A percentile compares a stretch with the other conserved stretches of the same genome.
These are phyloP conservation scores for Puma concolor DNA, from an alignment of 2,113 vertebrate species.

Conservation along the genomic window DNA sequence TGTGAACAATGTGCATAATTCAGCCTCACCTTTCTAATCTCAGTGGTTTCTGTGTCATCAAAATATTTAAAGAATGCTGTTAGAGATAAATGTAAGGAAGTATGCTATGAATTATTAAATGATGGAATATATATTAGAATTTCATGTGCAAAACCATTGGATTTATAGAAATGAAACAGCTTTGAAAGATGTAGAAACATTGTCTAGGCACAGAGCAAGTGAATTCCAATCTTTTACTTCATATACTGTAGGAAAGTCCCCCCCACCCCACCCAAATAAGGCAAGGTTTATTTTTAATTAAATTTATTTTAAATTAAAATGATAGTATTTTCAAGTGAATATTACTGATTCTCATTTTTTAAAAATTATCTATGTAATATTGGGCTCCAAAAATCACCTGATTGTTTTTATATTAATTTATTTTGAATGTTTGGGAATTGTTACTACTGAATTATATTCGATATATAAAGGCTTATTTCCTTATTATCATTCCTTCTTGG, in stretches of 20 bases:
- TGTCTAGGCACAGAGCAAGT: background rate
- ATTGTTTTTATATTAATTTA: slow-evolving; percentile 34
- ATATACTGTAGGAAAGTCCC: background rate
- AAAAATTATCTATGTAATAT: background rate
- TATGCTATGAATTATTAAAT: background rate
- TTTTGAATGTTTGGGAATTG: background rate
- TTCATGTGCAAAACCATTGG: background rate
- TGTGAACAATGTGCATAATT: background rate
- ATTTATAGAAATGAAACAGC: background rate
- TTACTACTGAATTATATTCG: background rate
- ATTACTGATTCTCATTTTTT: background rate
- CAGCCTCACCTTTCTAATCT: background rate
- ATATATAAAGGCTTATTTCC: background rate
- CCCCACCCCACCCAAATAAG: background rate
- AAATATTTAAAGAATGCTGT: background rate
- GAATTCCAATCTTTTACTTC: background rate
- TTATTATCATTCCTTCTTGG: background rate
- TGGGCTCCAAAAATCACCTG: background rate
- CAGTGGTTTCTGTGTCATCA: background rate
- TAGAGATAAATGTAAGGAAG: background rate
- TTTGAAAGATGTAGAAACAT: background rate
- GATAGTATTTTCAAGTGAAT: background rate
- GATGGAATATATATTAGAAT: background rate
- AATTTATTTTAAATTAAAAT: background rate
- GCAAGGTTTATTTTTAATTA: background rate